A percentile compares a stretch with the other conserved stretches of the same genome.
Evolutionary conservation across 2,113 vertebrate genomes (phyloP).

Genomic region (Percopsis transmontana): DNA sequence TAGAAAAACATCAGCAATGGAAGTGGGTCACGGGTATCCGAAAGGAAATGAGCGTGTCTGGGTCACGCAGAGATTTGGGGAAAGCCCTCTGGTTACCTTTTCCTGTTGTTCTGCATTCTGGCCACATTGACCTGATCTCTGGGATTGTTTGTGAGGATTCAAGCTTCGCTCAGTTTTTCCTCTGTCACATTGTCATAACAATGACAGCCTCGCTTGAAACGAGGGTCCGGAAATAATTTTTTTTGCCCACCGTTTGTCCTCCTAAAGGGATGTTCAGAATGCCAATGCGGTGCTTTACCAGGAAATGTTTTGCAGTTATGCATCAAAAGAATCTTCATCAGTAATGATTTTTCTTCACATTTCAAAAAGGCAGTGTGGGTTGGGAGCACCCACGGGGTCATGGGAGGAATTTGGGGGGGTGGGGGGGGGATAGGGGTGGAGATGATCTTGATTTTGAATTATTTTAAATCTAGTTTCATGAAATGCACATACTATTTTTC

Average conservation of each 20-base stretch:
- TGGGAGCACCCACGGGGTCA: too few species aligned
- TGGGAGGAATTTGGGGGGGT: too few species aligned
- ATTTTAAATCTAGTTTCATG: background rate
- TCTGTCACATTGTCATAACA: background rate
- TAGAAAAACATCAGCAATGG: background rate
- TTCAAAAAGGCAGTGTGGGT: too few species aligned
- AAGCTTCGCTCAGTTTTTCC: background rate
- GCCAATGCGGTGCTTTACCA: slow-evolving; percentile 18
- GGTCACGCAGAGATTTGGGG: slow-evolving; percentile 26
- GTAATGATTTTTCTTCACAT: background rate
- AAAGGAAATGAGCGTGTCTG: slow-evolving; percentile 58
- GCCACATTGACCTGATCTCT: background rate
- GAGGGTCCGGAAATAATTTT: slow-evolving; percentile 29
- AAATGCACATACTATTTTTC: too few species aligned
- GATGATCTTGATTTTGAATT: background rate
- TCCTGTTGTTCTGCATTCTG: slow-evolving; percentile 59
- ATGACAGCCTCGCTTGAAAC: slow-evolving; percentile 11
- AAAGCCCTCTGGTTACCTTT: slow-evolving; percentile 40
- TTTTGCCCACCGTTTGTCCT: slow-evolving; percentile 3
- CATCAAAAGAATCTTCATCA: slow-evolving; percentile 12
- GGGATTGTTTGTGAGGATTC: background rate
- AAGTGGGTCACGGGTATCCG: slow-evolving; percentile 49
- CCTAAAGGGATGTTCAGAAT: slow-evolving; percentile 21
- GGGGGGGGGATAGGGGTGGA: too few species aligned
- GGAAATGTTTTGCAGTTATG: slow-evolving; percentile 48